Conservation (phyloP, 2,113 vertebrate genomes). For the Tragelaphus strepsiceros region DNA sequence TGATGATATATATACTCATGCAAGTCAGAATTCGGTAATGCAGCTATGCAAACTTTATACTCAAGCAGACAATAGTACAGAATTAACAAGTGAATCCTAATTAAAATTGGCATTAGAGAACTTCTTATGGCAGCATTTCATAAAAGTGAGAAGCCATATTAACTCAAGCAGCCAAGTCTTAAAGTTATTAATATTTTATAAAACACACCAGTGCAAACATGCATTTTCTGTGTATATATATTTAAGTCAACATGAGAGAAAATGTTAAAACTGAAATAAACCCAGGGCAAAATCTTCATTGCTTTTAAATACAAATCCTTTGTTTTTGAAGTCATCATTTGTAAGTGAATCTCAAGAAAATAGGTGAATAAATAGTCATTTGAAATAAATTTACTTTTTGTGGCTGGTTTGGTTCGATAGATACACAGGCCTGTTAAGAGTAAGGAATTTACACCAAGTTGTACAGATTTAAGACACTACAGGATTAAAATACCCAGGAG, state of each 20-base stretch:
- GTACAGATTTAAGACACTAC: background rate
- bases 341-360: constrained; percentile 17
- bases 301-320: background rate
- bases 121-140: background rate
- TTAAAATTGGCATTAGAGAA: background rate
- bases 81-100: background rate
- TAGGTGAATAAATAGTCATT: background rate
- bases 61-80: background rate
- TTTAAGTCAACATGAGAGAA: background rate
- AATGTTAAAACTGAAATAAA: background rate
- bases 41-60: background rate
- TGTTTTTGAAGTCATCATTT: background rate
- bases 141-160: background rate
- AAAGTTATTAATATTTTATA: background rate
- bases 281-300: background rate
- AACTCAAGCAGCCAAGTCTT: background rate
- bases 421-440: background rate
- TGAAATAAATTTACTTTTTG: background rate
- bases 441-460: background rate
- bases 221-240: background rate
- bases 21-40: background rate
- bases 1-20: too few relatives aligned
- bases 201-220: background rate
- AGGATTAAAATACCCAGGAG: background rate
- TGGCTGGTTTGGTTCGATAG: background rate